These are phyloP conservation scores for Bombus ignitus DNA, from an alignment of 1,140 invertebrate genomes.

Conservation along the genomic window DNA sequence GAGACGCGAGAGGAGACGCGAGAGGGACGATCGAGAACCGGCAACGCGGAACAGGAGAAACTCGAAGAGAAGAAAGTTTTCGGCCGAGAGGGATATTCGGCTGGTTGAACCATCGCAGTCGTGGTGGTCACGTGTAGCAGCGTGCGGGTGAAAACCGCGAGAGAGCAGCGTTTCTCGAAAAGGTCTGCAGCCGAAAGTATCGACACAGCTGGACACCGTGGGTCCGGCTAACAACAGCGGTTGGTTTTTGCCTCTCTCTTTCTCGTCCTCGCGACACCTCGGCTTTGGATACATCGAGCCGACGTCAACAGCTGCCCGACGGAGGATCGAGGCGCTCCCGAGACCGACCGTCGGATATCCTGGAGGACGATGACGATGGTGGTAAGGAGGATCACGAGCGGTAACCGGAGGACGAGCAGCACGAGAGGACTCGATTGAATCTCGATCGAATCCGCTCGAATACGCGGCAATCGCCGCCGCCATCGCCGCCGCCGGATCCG, in stretches of 20 bases:
- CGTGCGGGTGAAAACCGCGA: constrained; percentile 38
- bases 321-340: not conserved
- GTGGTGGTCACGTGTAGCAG: constrained; percentile 53
- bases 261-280: not conserved
- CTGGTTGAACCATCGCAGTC: constrained; percentile 17
- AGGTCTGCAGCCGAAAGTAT: too few species aligned
- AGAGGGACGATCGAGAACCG: not conserved
- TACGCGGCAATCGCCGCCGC: not conserved
- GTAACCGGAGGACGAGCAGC: constrained; percentile 44
- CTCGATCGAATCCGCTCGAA: not conserved
- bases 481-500: not conserved
- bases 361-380: constrained; percentile 43
- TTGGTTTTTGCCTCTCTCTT: not conserved
- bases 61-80: constrained; percentile 52
- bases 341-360: constrained; percentile 15
- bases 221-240: not conserved
- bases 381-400: constrained; percentile 31
- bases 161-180: constrained; percentile 27
- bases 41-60: constrained; percentile 39
- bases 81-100: constrained; percentile 33
- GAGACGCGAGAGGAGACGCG: not conserved
- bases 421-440: constrained; percentile 63
- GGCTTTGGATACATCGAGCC: not conserved
- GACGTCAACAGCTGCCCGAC: not conserved
- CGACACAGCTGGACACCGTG: not conserved